These are phyloP conservation scores for Bembecia ichneumoniformis DNA, from an alignment of 2,888 invertebrate species.

Conservation along the genomic window DNA sequence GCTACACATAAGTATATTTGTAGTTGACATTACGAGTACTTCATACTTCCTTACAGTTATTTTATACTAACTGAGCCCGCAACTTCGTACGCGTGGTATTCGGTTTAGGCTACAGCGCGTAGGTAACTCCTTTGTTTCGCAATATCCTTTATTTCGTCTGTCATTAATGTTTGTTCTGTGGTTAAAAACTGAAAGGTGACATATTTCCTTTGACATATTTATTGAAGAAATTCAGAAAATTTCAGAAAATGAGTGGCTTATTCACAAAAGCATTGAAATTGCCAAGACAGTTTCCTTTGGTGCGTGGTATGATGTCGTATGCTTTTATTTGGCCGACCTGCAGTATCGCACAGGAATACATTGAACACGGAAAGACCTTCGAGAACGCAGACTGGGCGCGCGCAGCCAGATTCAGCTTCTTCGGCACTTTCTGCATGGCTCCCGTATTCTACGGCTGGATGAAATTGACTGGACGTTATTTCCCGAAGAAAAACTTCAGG, in stretches of 20 bases:
- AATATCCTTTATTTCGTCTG: too few relatives aligned
- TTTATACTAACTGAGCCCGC: too few relatives aligned
- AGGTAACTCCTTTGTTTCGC: too few relatives aligned
- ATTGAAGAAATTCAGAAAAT: background rate
- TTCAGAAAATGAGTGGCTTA: conserved; percentile 34
- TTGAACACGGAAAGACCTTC: conserved; percentile 34
- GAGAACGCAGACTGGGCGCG: conserved; percentile 68
- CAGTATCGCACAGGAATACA: conserved; percentile 76
- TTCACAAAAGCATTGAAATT: conserved; percentile 57
- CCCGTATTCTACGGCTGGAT: conserved; percentile 85
- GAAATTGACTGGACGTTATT: conserved; percentile 51
- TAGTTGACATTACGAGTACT: background rate
- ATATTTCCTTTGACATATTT: too few relatives aligned
- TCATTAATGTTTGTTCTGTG: too few relatives aligned
- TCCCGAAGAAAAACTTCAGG: conserved; percentile 28
- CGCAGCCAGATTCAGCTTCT: conserved; percentile 78
- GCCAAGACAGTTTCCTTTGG: conserved; percentile 53
- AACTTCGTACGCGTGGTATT: too few relatives aligned
- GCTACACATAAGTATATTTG: background rate
- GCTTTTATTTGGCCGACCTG: conserved; percentile 81
- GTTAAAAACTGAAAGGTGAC: too few relatives aligned
- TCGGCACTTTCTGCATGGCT: conserved; percentile 82
- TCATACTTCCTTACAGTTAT: too few relatives aligned
- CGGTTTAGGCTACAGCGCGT: too few relatives aligned
- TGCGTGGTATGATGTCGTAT: conserved; percentile 79